phyloP scores from a whole-genome alignment of 35 echinoderm and acorn worm species.

The Amphiura filiformis region DNA sequence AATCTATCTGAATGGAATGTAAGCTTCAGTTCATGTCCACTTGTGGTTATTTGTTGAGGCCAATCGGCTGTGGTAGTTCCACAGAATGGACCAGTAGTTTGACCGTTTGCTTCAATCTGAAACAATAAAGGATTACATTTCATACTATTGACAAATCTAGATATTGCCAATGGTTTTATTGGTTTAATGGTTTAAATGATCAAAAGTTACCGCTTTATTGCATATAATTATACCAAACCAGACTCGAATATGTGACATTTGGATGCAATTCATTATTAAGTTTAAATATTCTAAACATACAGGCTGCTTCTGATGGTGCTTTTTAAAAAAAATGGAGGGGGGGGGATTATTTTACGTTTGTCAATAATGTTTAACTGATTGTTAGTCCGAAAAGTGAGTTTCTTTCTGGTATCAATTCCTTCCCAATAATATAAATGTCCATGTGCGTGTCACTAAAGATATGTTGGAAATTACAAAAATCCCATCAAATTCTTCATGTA shows the following conservation, averaged over 20 bases:
- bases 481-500: neutral
- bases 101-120: conserved; percentile 4
- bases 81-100: conserved; percentile 4
- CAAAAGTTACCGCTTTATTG: no score
- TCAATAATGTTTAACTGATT: no score
- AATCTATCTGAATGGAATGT: neutral
- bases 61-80: neutral
- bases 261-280: no score
- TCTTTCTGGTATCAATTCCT: neutral
- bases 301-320: no score
- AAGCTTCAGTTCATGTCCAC: neutral
- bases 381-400: neutral
- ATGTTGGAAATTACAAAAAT: neutral
- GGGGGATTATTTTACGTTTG: no score
- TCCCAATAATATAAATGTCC: neutral
- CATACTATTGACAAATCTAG: no score
- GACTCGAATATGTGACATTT: no score
- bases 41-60: neutral
- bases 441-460: neutral
- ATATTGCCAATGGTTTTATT: no score
- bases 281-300: no score
- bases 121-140: neutral
- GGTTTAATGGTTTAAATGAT: no score
- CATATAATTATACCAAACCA: no score
- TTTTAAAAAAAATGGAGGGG: no score